Base-by-base conservation (phyloP, 2,797 vertebrate genomes). In the Hippoglossus hippoglossus region DNA sequence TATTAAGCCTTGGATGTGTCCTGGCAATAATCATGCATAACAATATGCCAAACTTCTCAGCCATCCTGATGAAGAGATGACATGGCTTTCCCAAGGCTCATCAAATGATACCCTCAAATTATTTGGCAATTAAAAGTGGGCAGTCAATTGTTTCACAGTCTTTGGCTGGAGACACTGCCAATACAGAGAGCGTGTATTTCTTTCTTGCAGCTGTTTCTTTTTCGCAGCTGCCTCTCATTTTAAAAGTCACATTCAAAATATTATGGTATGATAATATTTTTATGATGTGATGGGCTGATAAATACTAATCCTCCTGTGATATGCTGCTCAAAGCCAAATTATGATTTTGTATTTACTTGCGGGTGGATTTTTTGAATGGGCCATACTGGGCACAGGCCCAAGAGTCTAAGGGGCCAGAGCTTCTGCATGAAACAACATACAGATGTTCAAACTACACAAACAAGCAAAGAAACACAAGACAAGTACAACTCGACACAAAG, bases 51-150 rank as follows among this genome's bases (percentile, higher is more conserved):
- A 71, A 62, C 6, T 2, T 44, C 25, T 49, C 39, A 79, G 59
- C 22, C 5, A 26, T 53, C 51, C n/a, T 50, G 7, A 58, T 57
- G 16, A 77, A 19, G 46, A 58, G 75, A 64, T 81, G 58, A 82
- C 50, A 71, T 50, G 50, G 16, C 53, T 79, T 10, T n/a, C 52
- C 21, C 55, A 47, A 56, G 50, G 34, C 51, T 52, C 19, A 55
- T 70, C 25, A 65, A 10, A 66, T 83, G 63, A 79, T 71, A 65
- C 24, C 19, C 55, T 78, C 41, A 65, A 76, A 75, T 80, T 58
- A 72, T 76, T 76, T 83, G 67, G 68, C 63, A 62, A 25, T 47
- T 15, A 11, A n/a, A 36, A 59, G 13, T 56, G 22, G 56, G 73
- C 77, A 77, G 34, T 41, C 82, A 62, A 19, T 65, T 52, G 6